Evolutionary conservation across 2,888 invertebrate species (phyloP).

Genomic region (Stegana nigrithorax): DNA sequence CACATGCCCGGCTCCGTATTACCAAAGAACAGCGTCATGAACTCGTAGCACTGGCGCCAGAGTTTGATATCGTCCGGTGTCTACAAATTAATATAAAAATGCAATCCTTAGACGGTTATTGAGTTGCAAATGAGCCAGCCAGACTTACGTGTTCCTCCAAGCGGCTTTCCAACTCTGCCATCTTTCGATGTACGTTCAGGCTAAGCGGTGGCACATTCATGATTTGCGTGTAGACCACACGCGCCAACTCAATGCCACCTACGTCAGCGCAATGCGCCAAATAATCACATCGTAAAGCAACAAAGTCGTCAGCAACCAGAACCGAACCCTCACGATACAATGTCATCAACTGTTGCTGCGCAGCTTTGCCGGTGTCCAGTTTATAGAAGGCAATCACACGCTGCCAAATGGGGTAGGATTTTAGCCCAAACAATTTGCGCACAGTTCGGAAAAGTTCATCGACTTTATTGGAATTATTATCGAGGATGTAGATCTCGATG

Average conservation of each 20-base stretch:
- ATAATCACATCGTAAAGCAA: conserved; percentile 53
- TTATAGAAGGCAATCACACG: conserved; percentile 55
- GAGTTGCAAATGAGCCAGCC: too few species aligned
- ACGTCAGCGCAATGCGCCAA: conserved; percentile 47
- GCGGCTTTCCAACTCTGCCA: conserved; percentile 70
- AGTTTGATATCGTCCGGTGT: conserved; percentile 68
- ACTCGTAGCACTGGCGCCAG: conserved; percentile 74
- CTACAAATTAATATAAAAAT: conserved; percentile 30
- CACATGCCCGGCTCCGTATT: conserved; percentile 75
- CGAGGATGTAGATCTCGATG: background rate
- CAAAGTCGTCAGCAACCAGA: conserved; percentile 49
- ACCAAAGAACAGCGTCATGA: conserved; percentile 77
- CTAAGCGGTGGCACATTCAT: conserved; percentile 71
- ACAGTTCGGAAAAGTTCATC: conserved; percentile 67
- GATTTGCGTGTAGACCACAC: conserved; percentile 74
- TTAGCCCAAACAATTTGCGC: conserved; percentile 41
- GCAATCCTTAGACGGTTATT: too few species aligned
- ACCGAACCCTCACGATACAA: conserved; percentile 55
- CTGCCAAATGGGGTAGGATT: conserved; percentile 55
- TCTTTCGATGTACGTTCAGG: conserved; percentile 51
- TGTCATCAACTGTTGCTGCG: conserved; percentile 45
- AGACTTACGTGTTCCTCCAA: background rate
- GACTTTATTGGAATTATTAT: background rate
- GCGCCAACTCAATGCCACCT: conserved; percentile 70
- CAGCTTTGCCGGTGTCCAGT: background rate